Percentiles rank a stretch among this genome's conserved stretches.
These are phyloP conservation scores for Sardinella longiceps DNA, from an alignment of 2,797 vertebrate genomes.

Conservation along the genomic window DNA sequence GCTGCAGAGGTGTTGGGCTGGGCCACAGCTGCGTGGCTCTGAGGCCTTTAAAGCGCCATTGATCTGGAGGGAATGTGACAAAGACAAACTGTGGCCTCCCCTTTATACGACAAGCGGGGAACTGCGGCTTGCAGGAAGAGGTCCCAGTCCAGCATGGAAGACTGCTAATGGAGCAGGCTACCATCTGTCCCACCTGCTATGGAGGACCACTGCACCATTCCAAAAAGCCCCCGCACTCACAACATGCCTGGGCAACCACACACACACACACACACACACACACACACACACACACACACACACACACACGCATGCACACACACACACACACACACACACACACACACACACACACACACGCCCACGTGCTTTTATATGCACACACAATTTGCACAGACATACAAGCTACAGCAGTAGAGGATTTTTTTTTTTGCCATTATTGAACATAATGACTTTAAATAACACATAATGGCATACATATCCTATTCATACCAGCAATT, in stretches of 20 bases:
- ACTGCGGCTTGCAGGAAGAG: slow-evolving; percentile 63
- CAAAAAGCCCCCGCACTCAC: background rate
- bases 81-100: slow-evolving; percentile 58
- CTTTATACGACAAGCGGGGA: slow-evolving; percentile 44
- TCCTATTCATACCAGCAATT: background rate
- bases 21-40: background rate
- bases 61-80: slow-evolving; percentile 63
- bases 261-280: background rate
- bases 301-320: background rate
- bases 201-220: slow-evolving; percentile 7
- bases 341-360: background rate
- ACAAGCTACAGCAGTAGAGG: background rate
- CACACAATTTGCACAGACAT: slow-evolving; percentile 2
- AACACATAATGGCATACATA: background rate
- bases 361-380: too few species aligned
- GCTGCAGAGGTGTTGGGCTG: background rate
- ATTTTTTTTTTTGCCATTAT: background rate
- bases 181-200: slow-evolving; percentile 69
- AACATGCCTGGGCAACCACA: background rate
- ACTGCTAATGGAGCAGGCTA: slow-evolving; percentile 65
- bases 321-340: background rate
- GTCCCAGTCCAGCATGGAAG: slow-evolving; percentile 66
- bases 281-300: background rate
- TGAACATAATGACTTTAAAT: background rate
- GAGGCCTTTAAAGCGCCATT: slow-evolving; percentile 49